Conservation (phyloP, 2,797 vertebrate species). For the Sorex maritimensis region DNA sequence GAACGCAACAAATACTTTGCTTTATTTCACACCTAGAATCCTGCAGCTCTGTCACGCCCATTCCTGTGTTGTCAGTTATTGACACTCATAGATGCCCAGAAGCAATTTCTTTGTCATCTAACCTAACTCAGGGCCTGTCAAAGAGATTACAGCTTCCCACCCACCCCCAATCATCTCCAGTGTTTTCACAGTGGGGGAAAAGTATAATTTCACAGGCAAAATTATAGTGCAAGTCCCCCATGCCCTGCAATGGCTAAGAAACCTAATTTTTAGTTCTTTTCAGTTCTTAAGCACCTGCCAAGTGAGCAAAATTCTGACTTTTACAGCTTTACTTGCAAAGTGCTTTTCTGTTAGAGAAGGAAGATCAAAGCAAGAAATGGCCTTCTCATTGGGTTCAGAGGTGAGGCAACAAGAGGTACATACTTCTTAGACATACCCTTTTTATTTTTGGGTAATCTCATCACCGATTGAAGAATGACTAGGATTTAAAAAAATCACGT, state of each 20-base stretch:
- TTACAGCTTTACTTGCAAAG: background rate
- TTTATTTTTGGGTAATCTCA: background rate
- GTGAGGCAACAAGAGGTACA: background rate
- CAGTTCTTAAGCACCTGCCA: background rate
- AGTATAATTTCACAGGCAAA: background rate
- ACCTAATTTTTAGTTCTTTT: background rate
- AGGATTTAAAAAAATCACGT: background rate
- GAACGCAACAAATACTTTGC: background rate
- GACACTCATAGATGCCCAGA: background rate
- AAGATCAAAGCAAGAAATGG: background rate
- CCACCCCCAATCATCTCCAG: background rate
- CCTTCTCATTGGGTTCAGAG: slow-evolving; percentile 1
- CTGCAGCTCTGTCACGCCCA: background rate
- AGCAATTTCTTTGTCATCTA: slow-evolving; percentile 45
- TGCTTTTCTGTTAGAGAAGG: slow-evolving; percentile 7
- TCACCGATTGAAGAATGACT: background rate
- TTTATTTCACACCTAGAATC: background rate
- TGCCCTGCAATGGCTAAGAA: background rate
- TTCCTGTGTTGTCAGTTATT: background rate
- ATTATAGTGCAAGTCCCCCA: background rate
- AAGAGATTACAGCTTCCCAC: background rate
- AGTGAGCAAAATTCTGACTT: slow-evolving; percentile 40
- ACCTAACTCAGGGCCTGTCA: background rate
- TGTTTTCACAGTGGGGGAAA: slow-evolving; percentile 40
- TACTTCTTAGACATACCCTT: background rate